Evolutionary conservation across 2,888 invertebrate genomes (phyloP), one percentile per base, ranked within the genome.

Genomic region (Dynastes grantii): DNA sequence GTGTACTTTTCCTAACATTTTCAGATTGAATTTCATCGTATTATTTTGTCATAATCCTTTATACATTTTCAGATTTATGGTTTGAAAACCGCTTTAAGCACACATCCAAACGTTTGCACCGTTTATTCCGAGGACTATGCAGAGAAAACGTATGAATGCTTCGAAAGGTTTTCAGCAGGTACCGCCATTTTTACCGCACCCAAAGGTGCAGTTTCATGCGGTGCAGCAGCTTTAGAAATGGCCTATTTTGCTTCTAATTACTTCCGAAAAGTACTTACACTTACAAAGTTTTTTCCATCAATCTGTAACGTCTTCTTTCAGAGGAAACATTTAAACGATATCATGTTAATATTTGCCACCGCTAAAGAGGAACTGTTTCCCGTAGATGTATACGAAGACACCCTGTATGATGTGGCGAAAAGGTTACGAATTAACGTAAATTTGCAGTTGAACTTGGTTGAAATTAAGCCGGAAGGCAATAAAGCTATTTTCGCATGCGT

Each of bases 1-100:
- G 16, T 16, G 16, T 16, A 16, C 16, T 16, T 16, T 16, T 16
- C 16, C 16, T 16, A 16, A 16, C 16, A 16, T 16, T 16, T 16
- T 16, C 16, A 16, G 16, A n/a, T 1, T 13, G 9, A 1, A 53
- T 53, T n/a, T 53, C n/a, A n/a, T 13, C 53, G 49, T 49, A 6
- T 53, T n/a, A 3, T 53, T 53, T 53, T 53, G n/a, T 9, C 13
- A 53, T 53, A n/a, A 3, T 1, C 2, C 11, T 53, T 53, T 53
- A 16, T 16, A 16, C 16, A 16, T 53, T 81, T 80, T 6, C 84
- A 97, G 96, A 91, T 98, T 16, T 94, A 95, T 80, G 97, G 97
- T 0, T 89, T 97, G 2, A 85, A 88, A 2, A 94, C 96, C 83
- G 95, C 58, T 16, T 76, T 78, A 37, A 22, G 65, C 27, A 45